Conservation (phyloP, 2,797 vertebrate species). For the Rhinoraja longicauda region DNA sequence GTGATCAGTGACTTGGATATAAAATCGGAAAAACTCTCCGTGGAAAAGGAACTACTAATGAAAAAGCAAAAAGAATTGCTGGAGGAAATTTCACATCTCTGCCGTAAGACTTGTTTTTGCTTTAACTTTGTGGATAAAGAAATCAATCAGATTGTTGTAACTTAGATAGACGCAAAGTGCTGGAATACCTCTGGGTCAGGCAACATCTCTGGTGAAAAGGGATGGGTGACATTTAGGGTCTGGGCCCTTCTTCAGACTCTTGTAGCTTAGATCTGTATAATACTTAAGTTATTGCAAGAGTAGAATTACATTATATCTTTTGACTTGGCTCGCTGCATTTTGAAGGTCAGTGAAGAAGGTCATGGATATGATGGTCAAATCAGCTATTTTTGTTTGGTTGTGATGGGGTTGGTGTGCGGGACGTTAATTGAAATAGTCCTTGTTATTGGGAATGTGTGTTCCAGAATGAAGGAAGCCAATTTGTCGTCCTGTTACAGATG, state of each 20-base stretch:
- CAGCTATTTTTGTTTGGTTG: not conserved
- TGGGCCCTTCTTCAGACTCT: too few species aligned
- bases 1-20: slow-evolving; percentile 30
- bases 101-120: not conserved
- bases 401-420: not conserved
- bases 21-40: not conserved
- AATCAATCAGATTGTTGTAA: not conserved
- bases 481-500: not conserved
- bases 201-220: too few species aligned
- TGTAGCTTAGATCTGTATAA: not conserved
- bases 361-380: not conserved
- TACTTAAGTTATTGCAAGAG: not conserved
- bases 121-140: not conserved
- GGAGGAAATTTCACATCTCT: not conserved
- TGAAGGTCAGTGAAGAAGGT: not conserved
- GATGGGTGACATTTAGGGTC: too few species aligned
- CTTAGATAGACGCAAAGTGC: not conserved
- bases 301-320: not conserved
- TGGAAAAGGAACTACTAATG: not conserved
- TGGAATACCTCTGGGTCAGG: too few species aligned
- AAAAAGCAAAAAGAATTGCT: slow-evolving; percentile 24
- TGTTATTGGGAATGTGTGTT: not conserved
- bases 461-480: not conserved
- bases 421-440: not conserved
- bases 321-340: not conserved